Evolutionary conservation across 1,140 invertebrate genomes (phyloP), one percentile per base, ranked within the genome.

Genomic region (Scaptomyza hsui): DNA sequence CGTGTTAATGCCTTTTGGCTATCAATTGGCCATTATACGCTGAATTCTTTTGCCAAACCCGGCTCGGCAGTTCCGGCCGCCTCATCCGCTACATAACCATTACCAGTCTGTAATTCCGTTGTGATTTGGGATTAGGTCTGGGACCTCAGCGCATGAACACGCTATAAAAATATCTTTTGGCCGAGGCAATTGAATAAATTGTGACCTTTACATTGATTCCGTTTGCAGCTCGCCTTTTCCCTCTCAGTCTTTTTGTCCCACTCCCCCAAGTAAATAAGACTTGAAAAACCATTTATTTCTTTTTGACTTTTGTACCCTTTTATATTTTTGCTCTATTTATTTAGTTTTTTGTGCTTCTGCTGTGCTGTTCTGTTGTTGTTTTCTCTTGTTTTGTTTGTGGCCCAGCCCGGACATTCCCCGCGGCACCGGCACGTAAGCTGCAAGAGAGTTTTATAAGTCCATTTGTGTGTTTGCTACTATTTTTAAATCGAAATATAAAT

Each of bases 1-100:
- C 82, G 82, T 88, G 82, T 82, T 88, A 88, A 88, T 88, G 82
- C 82, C 82, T 88, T 88, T 88, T 88, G 82, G 82, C 82, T 88
- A 88, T 88, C 82, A 88, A 88, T 88, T 88, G 82, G 78, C 82
- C 82, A 88, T 88, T 88, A 88, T 88, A 76, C 73, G 82, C 78
- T 73, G 61, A 78, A 69, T 62, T 63, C 55, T 73, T 69, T n/a
- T n/a, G n/a, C 6, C 26, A 62, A 67, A 52, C 67, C 67, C 70
- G 26, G 70, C 26, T 42, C 16, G 35, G n/a, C 18, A 35, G 49
- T 72, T 69, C 56, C 61, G 48, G 47, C 52, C 52, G 44, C 41
- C 57, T 65, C 78, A 75, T 86, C 76, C 81, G 77, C 83, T 69
- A 89, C 82, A 88, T 70, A 82, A 74, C 77, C 81, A 85, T 88